These are phyloP conservation scores for Melanotaenia parkinsoni DNA, from an alignment of 2,797 vertebrate species.

Conservation along the genomic window DNA sequence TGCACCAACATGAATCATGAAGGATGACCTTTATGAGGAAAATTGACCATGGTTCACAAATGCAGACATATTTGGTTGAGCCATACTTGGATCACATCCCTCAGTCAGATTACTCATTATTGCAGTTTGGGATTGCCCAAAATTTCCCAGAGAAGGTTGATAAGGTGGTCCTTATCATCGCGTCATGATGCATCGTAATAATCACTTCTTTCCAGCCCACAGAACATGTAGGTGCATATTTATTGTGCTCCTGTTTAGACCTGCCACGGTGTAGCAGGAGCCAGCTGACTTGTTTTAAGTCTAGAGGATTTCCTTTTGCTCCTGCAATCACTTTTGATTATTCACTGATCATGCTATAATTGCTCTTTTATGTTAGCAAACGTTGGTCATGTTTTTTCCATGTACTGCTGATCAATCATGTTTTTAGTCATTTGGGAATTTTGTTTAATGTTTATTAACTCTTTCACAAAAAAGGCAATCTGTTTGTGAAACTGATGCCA, in stretches of 20 bases:
- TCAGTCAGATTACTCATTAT: conserved; percentile 47
- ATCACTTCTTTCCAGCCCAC: neutral
- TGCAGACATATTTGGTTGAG: conserved; percentile 24
- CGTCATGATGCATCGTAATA: neutral
- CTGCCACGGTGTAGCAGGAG: neutral
- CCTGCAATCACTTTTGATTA: neutral
- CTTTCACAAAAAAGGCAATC: too few relatives aligned
- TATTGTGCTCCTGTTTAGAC: conserved; percentile 2
- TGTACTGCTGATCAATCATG: neutral
- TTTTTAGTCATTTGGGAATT: neutral
- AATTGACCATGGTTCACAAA: conserved; percentile 6
- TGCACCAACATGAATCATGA: conserved; percentile 39
- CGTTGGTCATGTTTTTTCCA: neutral
- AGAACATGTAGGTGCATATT: neutral
- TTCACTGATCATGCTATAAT: neutral
- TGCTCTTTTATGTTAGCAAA: neutral
- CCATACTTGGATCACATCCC: conserved; percentile 37
- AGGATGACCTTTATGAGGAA: conserved; percentile 39
- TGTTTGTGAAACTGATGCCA: too few relatives aligned
- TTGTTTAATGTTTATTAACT: neutral
- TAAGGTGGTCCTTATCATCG: conserved; percentile 11
- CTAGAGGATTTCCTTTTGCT: neutral
- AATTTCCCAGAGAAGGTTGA: conserved; percentile 1
- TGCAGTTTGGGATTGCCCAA: conserved; percentile 4
- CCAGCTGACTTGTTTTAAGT: neutral